These are phyloP conservation scores for Alsophila aescularia DNA, from an alignment of 2,888 invertebrate genomes.

Conservation along the genomic window DNA sequence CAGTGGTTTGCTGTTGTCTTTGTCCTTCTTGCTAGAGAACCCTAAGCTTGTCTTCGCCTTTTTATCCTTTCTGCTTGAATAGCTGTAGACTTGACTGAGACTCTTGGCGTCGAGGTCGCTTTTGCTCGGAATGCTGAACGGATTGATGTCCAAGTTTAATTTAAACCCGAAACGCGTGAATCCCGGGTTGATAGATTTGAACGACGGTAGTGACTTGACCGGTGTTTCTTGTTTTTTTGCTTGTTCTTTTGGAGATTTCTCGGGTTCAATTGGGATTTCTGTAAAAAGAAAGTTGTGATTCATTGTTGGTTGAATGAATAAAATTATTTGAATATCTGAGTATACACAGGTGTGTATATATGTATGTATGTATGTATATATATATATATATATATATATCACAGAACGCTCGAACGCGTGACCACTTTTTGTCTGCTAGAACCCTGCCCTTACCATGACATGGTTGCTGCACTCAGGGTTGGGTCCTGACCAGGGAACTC, in stretches of 20 bases:
- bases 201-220: slow-evolving; percentile 47
- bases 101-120: slow-evolving; percentile 29
- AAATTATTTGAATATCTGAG: too few relatives aligned
- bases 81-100: not conserved
- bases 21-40: slow-evolving; percentile 2
- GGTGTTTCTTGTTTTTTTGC: slow-evolving; percentile 48
- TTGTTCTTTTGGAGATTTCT: slow-evolving; percentile 22
- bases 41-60: not conserved
- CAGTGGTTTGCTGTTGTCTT: slow-evolving; percentile 2
- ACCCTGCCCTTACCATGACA: too few relatives aligned
- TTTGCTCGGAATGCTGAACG: slow-evolving; percentile 63
- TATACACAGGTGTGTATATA: too few relatives aligned
- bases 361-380: too few relatives aligned
- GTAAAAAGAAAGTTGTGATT: slow-evolving; percentile 21
- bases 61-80: slow-evolving; percentile 4
- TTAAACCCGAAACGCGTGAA: slow-evolving; percentile 82
- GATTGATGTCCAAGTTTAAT: slow-evolving; percentile 68
- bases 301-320: too few relatives aligned
- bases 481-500: too few relatives aligned
- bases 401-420: too few relatives aligned
- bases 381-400: too few relatives aligned
- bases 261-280: slow-evolving; percentile 38
- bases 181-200: slow-evolving; percentile 55
- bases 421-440: too few relatives aligned
- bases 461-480: too few relatives aligned